phyloP scores from a whole-genome alignment of 2,888 invertebrate species.

The Pandemis corylana region DNA sequence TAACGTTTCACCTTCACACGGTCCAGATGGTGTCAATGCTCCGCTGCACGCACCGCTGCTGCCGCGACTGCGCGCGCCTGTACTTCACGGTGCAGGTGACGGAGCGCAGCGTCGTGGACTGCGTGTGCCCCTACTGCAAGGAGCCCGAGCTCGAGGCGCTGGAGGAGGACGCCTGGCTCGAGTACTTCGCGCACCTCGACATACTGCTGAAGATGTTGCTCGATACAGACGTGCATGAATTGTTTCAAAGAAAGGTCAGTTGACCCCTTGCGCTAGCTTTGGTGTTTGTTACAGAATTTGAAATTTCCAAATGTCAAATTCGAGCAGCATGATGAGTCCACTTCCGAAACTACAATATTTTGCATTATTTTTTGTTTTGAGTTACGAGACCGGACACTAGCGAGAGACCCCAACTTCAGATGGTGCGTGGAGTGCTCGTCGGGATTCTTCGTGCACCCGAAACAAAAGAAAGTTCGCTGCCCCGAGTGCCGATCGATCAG shows the following conservation, averaged over 20 bases:
- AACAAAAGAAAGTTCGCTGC: conserved; percentile 93
- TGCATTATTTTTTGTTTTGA: conserved; percentile 48
- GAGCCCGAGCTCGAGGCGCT: conserved; percentile 90
- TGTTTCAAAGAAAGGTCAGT: conserved; percentile 93
- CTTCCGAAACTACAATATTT: not conserved
- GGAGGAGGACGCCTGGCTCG: conserved; percentile 84
- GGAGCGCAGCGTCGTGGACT: conserved; percentile 95
- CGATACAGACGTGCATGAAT: conserved; percentile 92
- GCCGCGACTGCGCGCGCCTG: conserved; percentile 94
- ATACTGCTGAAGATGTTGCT: conserved; percentile 94
- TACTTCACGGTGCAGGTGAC: conserved; percentile 96
- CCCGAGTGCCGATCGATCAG: conserved; percentile 97
- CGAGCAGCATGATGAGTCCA: not conserved
- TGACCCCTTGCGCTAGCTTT: too few species aligned
- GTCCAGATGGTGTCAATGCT: conserved; percentile 95
- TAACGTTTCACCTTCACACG: not conserved
- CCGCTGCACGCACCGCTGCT: conserved; percentile 94
- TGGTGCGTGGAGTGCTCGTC: conserved; percentile 99
- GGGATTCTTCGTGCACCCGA: conserved; percentile 96
- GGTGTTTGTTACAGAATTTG: too few species aligned
- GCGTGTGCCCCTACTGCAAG: conserved; percentile 96
- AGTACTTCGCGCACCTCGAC: conserved; percentile 96
- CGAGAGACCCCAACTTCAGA: conserved; percentile 97
- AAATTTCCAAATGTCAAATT: not conserved
- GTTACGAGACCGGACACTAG: conserved; percentile 94